Conservation (phyloP, 2,113 vertebrate genomes). For the Gambusia holbrooki region DNA sequence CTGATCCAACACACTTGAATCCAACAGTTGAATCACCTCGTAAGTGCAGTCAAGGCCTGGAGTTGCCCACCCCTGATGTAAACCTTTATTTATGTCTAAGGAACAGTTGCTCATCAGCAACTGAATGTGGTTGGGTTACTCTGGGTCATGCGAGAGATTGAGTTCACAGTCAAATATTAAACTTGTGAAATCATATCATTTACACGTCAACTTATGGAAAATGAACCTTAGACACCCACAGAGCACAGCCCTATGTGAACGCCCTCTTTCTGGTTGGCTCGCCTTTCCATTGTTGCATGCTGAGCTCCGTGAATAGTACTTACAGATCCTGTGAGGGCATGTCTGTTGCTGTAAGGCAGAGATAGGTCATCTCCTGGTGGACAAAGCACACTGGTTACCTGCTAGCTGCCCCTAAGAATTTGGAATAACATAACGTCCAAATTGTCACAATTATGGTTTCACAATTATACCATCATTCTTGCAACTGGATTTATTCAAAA, state of each 20-base stretch:
- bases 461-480: neutral
- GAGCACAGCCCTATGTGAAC: constrained; percentile 37
- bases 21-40: too few species aligned
- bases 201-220: constrained; percentile 48
- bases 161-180: constrained; percentile 27
- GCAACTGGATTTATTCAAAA: neutral
- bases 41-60: too few species aligned
- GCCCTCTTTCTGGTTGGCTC: constrained; percentile 24
- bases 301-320: constrained; percentile 75
- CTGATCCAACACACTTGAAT: too few species aligned
- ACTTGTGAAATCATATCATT: constrained; percentile 56
- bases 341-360: constrained; percentile 94
- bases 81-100: neutral
- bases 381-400: constrained; percentile 45
- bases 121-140: constrained; percentile 1
- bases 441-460: neutral
- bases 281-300: constrained; percentile 34
- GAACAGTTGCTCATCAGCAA: neutral
- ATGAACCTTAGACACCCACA: constrained; percentile 60
- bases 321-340: constrained; percentile 93
- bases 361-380: constrained; percentile 92
- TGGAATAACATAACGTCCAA: constrained; percentile 11
- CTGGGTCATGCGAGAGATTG: constrained; percentile 10
- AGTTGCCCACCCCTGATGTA: too few species aligned
- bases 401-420: constrained; percentile 12